Base-by-base conservation (phyloP, 2,113 vertebrate genomes). In the Ahaetulla prasina region DNA sequence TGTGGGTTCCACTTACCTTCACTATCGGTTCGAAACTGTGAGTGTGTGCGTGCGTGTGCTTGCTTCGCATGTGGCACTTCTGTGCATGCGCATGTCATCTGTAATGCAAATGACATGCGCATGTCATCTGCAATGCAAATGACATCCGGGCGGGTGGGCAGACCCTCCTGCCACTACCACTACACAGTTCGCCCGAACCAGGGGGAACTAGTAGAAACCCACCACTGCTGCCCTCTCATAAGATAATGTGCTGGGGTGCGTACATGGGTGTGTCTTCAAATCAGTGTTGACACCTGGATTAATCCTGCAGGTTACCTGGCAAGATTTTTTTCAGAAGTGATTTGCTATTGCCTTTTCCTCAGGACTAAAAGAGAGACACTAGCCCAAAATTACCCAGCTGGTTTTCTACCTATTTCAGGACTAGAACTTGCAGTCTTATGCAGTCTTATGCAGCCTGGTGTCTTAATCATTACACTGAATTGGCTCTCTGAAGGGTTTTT, bases 101-200 rank as follows among this genome's bases (percentile, higher is more conserved):
- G 5, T 47, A 0, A 47, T n/a, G n/a, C n/a, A n/a, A n/a, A n/a
- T n/a, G n/a, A n/a, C 6, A 47, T 47, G 45, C 0, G 45, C 45
- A 47, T 4, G 7, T 0, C 45, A 1, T 47, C 45, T 7, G 5
- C 7, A 0, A 47, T n/a, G n/a, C n/a, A n/a, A n/a, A n/a, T 47
- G 45, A 47, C 45, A 47, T 47, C 45, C 45, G 45, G 45, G 45
- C 6, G 5, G 45, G 45, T 47, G 5, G 45, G 45, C 45, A 4
- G 45, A 47, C 5, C 45, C 5, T 47, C 45, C 45, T 6, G 6
- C 45, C 45, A 4, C 45, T 6, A 47, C 45, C 45, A 47, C 45
- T 47, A 47, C 45, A n/a, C 45, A 8, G 45, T 47, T 47, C 4
- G 5, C 45, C 45, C 6, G 6, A 47, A 47, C 45, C 7, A 6